Conservation (phyloP, 2,797 vertebrate species). For the Phoxinus dragarum region DNA sequence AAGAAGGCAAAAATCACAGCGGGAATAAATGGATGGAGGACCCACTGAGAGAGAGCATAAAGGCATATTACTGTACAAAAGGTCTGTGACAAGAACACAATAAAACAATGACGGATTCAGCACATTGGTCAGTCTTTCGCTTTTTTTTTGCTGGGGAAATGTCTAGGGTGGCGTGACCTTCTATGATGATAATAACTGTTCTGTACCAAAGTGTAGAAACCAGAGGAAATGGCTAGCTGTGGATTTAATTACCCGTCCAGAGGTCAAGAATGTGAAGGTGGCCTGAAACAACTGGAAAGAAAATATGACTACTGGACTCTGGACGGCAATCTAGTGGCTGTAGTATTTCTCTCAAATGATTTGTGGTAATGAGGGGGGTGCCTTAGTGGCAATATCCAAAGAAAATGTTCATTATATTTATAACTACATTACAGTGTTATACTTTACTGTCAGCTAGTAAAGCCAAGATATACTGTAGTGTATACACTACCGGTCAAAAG, state of each 20-base stretch:
- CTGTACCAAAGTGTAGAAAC: constrained; percentile 49
- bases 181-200: constrained; percentile 45
- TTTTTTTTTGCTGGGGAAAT: constrained; percentile 54
- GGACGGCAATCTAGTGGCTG: constrained; percentile 48
- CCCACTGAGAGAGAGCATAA: constrained; percentile 62
- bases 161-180: constrained; percentile 51
- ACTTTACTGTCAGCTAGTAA: background rate
- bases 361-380: constrained; percentile 32
- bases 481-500: background rate
- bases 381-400: background rate
- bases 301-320: constrained; percentile 49
- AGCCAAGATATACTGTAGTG: background rate
- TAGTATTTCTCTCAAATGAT: constrained; percentile 35
- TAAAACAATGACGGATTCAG: constrained; percentile 69
- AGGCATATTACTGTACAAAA: constrained; percentile 72
- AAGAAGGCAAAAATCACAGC: background rate
- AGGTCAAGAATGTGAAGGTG: constrained; percentile 49
- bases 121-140: constrained; percentile 53
- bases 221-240: constrained; percentile 52
- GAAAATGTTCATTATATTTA: background rate
- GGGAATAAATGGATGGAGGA: background rate
- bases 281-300: constrained; percentile 56
- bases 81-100: constrained; percentile 63
- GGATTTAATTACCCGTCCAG: constrained; percentile 65
- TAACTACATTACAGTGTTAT: background rate